These are phyloP conservation scores for Pleuronectes platessa DNA, from an alignment of 2,113 vertebrate species.

Conservation along the genomic window DNA sequence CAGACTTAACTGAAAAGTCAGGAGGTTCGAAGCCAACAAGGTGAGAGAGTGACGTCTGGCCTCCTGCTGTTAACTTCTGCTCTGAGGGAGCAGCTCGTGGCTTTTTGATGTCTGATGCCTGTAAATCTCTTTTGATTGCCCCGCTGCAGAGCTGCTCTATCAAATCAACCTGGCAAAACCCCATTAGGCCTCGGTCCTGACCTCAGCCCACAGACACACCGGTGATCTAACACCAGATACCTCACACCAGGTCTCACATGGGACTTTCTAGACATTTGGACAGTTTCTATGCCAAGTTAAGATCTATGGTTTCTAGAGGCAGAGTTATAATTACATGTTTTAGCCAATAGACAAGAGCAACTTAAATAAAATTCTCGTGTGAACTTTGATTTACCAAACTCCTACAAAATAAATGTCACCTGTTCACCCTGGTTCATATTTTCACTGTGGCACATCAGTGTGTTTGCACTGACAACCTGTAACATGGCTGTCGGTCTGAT, in stretches of 20 bases:
- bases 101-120: conserved; percentile 30
- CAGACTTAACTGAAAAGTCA: neutral
- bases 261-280: neutral
- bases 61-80: neutral
- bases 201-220: conserved; percentile 15
- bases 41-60: neutral
- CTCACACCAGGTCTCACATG: conserved; percentile 33
- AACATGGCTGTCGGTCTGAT: too few species aligned
- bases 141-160: conserved; percentile 48
- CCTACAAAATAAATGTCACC: too few species aligned
- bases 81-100: neutral
- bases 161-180: conserved; percentile 58
- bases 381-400: too few species aligned
- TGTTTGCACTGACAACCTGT: too few species aligned
- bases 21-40: neutral
- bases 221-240: conserved; percentile 47
- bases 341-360: too few species aligned
- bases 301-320: too few species aligned
- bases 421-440: too few species aligned
- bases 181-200: conserved; percentile 39
- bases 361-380: too few species aligned
- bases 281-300: too few species aligned
- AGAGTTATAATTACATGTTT: too few species aligned
- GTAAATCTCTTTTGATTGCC: conserved; percentile 41
- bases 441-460: too few species aligned